Conservation (phyloP, 2,888 invertebrate species). For the Xanthorhoe designata region DNA sequence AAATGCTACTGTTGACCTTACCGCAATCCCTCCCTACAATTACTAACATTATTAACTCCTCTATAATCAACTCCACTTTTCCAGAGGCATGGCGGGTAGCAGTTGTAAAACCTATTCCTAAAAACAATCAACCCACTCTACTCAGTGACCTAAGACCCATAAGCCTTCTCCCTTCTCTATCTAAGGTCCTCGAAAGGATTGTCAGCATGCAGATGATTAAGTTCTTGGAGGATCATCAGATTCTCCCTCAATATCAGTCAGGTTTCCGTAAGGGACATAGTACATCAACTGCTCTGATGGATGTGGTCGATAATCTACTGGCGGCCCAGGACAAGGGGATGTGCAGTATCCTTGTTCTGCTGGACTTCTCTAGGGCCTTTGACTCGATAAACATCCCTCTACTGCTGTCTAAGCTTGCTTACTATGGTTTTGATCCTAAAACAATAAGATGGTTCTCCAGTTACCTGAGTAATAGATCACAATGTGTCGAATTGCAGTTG, state of each 20-base stretch:
- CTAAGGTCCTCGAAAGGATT: neutral
- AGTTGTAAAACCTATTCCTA: neutral
- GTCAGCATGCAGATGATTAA: neutral
- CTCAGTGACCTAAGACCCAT: neutral
- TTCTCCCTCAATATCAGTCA: neutral
- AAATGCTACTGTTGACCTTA: neutral
- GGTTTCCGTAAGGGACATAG: neutral
- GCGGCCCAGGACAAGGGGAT: neutral
- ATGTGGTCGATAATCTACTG: neutral
- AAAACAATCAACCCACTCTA: neutral
- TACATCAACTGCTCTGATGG: neutral
- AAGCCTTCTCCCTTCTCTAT: neutral
- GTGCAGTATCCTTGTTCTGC: neutral
- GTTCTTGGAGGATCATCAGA: neutral
- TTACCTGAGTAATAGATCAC: neutral
- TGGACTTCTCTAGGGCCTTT: neutral
- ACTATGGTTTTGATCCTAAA: neutral
- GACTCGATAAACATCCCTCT: neutral
- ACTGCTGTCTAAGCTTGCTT: neutral
- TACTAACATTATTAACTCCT: neutral
- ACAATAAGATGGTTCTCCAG: neutral
- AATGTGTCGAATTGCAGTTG: neutral
- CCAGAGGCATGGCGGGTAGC: neutral
- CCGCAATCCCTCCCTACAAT: neutral
- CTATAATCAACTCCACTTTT: neutral